These are phyloP conservation scores for Sebastes vulpes DNA, from an alignment of 2,797 vertebrate genomes.

Conservation along the genomic window DNA sequence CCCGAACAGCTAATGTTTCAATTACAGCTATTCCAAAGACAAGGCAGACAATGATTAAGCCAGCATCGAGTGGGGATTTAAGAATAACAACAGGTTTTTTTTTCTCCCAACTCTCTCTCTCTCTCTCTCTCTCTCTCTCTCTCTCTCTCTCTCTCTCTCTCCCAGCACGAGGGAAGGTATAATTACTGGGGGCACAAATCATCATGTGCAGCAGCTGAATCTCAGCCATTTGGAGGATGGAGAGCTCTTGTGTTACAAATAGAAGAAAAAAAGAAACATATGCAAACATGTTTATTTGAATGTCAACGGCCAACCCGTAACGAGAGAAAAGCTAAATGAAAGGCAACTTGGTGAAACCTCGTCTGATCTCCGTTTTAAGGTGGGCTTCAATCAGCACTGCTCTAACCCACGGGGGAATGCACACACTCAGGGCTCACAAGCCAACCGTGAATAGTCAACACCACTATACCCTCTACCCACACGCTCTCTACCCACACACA, in stretches of 20 bases:
- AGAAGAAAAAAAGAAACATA: not conserved
- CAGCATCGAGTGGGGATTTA: conserved; percentile 76
- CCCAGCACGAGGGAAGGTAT: conserved; percentile 57
- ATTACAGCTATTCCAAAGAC: conserved; percentile 78
- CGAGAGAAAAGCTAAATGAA: conserved; percentile 43
- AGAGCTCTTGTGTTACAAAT: conserved; percentile 42
- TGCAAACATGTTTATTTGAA: conserved; percentile 63
- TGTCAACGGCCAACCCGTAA: conserved; percentile 37
- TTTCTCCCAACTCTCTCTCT: too few species aligned
- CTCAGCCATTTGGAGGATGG: conserved; percentile 58
- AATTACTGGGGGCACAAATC: conserved; percentile 78
- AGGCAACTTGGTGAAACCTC: conserved; percentile 3
- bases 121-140: conserved; percentile 6
- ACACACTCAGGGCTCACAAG: conserved; percentile 14
- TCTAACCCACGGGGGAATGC: conserved; percentile 11
- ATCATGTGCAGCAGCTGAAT: conserved; percentile 69
- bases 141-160: conserved; percentile 32
- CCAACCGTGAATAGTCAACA: conserved; percentile 33
- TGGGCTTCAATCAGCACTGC: conserved; percentile 30
- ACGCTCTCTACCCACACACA: not conserved
- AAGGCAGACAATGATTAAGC: conserved; percentile 79
- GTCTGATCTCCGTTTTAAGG: conserved; percentile 24
- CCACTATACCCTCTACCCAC: not conserved
- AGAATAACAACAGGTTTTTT: conserved; percentile 69
- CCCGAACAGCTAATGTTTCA: conserved; percentile 81